These are phyloP conservation scores for Muscina levida DNA, from an alignment of 2,888 invertebrate genomes.

Conservation along the genomic window DNA sequence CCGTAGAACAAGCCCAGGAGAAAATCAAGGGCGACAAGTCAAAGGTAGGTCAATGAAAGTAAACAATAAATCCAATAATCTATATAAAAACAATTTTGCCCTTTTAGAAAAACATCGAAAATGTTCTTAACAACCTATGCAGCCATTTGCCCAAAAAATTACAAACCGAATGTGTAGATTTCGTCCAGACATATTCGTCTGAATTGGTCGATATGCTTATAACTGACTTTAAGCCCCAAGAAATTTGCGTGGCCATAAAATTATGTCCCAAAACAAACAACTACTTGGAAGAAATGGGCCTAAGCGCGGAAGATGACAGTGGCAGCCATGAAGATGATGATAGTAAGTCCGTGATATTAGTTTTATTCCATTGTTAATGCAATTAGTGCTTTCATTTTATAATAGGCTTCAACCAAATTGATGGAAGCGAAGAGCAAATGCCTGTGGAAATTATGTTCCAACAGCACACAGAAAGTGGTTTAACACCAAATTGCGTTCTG, in stretches of 20 bases:
- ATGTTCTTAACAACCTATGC: conserved; percentile 87
- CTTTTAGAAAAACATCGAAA: conserved; percentile 84
- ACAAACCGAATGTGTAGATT: conserved; percentile 85
- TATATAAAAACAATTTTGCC: conserved; percentile 45
- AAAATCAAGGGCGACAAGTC: conserved; percentile 87
- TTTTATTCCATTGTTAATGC: too few relatives aligned
- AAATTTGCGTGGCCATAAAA: conserved; percentile 89
- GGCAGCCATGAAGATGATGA: conserved; percentile 62
- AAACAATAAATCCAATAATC: neutral
- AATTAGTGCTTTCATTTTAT: too few relatives aligned
- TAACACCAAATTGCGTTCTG: conserved; percentile 74
- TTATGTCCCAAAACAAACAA: conserved; percentile 84
- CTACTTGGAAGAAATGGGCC: conserved; percentile 74
- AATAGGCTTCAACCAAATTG: conserved; percentile 70
- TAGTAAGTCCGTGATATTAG: too few relatives aligned
- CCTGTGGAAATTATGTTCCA: conserved; percentile 73
- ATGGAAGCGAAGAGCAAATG: conserved; percentile 70
- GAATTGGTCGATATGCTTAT: conserved; percentile 89
- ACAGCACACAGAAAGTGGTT: conserved; percentile 62
- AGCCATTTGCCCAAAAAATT: conserved; percentile 84
- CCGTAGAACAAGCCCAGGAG: conserved; percentile 87
- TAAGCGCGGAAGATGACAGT: conserved; percentile 66
- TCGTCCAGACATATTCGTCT: conserved; percentile 88
- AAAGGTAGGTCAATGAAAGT: conserved; percentile 82
- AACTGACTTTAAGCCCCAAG: conserved; percentile 87